Base-by-base conservation (phyloP, 2,797 vertebrate species). In the Sphaeramia orbicularis region DNA sequence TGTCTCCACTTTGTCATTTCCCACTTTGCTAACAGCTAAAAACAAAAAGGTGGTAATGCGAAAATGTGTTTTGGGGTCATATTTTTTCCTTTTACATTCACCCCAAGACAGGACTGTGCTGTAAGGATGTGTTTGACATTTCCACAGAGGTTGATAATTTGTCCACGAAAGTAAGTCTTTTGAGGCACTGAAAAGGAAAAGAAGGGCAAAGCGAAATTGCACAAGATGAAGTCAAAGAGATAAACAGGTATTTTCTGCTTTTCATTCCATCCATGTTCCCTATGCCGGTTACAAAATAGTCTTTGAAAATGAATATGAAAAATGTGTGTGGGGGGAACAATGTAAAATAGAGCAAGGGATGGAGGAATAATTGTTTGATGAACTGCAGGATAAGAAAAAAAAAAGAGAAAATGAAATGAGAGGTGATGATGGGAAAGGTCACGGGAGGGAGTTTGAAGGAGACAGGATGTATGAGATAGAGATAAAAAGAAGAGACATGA, bases 101-200 rank as follows among this genome's bases (percentile, higher is more conserved):
- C 11, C 35, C 37, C 16, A 53, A 79, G 62, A 80, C 1, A 1
- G 50, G 52, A 32, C 41, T 11, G 4, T 15, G 42, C 42, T 53
- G 56, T 71, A 53, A 64, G 79, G 77, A 70, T 65, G 43, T 7
- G 27, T 78, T 53, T 87, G 74, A 85, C 78, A 87, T 88, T 87
- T 91, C 52, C 71, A 64, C 59, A 60, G 43, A 74, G 57, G 74
- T 68, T 78, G 81, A 84, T 81, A 83, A 84, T 16, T 56, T 56
- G 16, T 59, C 53, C 21, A 55, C 0, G 3, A 63, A 74, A 80
- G 67, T 43, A 70, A 57, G 59, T 66, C 48, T 53, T 78, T 78
- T 66, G 41, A 81, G 55, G 49, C 13, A 55, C 37, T 64, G 65
- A 82, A 74, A 71, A 32, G 21, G 27, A 35, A 16, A 69, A 60